A percentile compares a stretch with the other conserved stretches of the same genome.
phyloP scores from a whole-genome alignment of 1,140 invertebrate genomes.

The Ladona fulva region DNA sequence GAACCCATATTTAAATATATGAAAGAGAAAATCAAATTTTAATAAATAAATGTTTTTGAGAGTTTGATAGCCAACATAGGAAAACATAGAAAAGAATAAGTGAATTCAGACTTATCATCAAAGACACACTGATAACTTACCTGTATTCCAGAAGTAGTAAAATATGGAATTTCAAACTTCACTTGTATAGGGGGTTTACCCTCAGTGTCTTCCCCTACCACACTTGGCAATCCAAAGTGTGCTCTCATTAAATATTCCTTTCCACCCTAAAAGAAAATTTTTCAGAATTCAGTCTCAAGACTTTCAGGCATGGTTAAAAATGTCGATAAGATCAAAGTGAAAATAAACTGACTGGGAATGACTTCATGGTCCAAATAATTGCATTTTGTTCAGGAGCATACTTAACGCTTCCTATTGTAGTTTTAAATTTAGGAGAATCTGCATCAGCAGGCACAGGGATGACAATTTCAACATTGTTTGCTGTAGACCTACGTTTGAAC shows the following conservation, averaged over 20 bases:
- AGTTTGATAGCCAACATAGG: no score
- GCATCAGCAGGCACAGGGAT: constrained; percentile 98
- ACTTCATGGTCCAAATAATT: constrained; percentile 99
- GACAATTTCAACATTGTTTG: constrained; percentile 98
- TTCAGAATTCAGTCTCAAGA: constrained; percentile 17
- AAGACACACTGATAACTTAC: constrained; percentile 36
- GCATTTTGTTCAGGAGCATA: constrained; percentile 97
- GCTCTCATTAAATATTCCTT: constrained; percentile 99
- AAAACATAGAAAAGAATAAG: no score
- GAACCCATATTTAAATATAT: no score
- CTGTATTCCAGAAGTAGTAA: constrained; percentile 98
- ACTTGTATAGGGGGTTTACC: constrained; percentile 98
- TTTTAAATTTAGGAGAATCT: constrained; percentile 98
- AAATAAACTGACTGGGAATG: constrained; percentile 65
- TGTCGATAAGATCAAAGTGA: neutral
- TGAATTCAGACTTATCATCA: no score
- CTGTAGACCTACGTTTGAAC: constrained; percentile 95
- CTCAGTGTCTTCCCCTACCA: constrained; percentile 90
- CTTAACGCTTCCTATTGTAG: constrained; percentile 94
- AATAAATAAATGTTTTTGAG: no score
- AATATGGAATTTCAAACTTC: constrained; percentile 99
- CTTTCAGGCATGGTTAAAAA: neutral
- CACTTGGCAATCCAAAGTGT: constrained; percentile 97
- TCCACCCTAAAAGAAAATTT: constrained; percentile 62
- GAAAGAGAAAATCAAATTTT: no score